Percentiles rank a stretch among this genome's conserved stretches.
phyloP scores from a whole-genome alignment of 2,113 vertebrate genomes.

The Oenanthe oenanthe region DNA sequence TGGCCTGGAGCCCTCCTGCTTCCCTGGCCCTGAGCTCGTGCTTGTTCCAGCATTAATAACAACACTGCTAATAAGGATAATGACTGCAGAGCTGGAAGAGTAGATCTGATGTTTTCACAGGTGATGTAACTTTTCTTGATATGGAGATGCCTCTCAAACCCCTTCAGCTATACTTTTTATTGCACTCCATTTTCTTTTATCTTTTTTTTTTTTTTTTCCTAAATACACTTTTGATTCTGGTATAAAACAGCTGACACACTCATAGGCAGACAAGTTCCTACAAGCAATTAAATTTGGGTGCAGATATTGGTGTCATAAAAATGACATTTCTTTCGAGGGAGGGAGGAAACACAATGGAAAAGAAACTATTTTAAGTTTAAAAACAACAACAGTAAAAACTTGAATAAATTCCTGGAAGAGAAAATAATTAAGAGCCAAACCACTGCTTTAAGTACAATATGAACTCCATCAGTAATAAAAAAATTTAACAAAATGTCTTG shows the following conservation, averaged over 20 bases:
- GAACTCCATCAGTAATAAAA: background rate
- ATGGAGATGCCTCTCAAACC: background rate
- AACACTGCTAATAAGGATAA: constrained; percentile 12
- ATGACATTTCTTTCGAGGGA: constrained; percentile 34
- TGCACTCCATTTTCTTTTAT: constrained; percentile 1
- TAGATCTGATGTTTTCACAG: constrained; percentile 18
- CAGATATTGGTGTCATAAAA: background rate
- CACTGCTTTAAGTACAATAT: background rate
- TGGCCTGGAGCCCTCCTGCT: background rate
- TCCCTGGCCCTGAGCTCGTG: background rate
- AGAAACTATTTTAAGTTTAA: background rate
- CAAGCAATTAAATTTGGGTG: background rate
- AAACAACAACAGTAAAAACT: background rate
- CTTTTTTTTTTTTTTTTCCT: background rate
- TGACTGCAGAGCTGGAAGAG: constrained; percentile 8
- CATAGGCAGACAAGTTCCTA: constrained; percentile 6
- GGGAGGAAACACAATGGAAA: background rate
- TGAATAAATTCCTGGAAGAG: background rate
- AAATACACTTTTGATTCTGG: background rate
- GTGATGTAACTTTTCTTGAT: constrained; percentile 54
- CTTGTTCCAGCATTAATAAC: background rate
- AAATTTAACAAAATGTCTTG: background rate
- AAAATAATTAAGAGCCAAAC: background rate
- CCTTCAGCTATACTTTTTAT: constrained; percentile 56
- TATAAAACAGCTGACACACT: constrained; percentile 19